Evolutionary conservation across 1,140 invertebrate genomes (phyloP).

Genomic region (Mylabris phalerata): DNA sequence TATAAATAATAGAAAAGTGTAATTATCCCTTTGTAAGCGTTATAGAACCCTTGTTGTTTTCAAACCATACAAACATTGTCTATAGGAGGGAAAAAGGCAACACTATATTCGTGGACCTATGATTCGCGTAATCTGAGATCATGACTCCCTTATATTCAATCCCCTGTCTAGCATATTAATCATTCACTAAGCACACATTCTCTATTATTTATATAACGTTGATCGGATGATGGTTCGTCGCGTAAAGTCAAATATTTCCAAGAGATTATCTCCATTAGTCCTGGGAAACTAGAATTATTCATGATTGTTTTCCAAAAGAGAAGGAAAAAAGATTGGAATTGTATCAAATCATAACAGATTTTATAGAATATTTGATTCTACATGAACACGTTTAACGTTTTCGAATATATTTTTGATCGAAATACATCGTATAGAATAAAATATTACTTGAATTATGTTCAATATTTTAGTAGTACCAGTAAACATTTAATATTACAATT

Average conservation of each 20-base stretch:
- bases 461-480: neutral
- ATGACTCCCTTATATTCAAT: slow-evolving; percentile 4
- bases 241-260: slow-evolving; percentile 27
- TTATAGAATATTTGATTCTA: slow-evolving; percentile 26
- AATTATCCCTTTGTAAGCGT: slow-evolving; percentile 31
- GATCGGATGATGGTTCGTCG: slow-evolving; percentile 21
- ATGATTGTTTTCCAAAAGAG: too few relatives aligned
- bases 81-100: slow-evolving; percentile 11
- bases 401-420: slow-evolving; percentile 33
- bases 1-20: slow-evolving; percentile 32
- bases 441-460: slow-evolving; percentile 3
- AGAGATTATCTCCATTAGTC: slow-evolving; percentile 11
- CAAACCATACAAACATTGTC: slow-evolving; percentile 26
- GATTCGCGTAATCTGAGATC: slow-evolving; percentile 31
- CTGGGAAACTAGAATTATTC: too few relatives aligned
- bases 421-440: slow-evolving; percentile 28
- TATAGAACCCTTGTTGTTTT: slow-evolving; percentile 28
- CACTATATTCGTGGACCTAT: slow-evolving; percentile 16
- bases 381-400: slow-evolving; percentile 26
- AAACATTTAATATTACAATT: too few relatives aligned
- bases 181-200: slow-evolving; percentile 26
- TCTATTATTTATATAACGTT: slow-evolving; percentile 27
- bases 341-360: neutral
- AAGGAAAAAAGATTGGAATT: too few relatives aligned
- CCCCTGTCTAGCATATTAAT: slow-evolving; percentile 23